Percentiles rank a stretch among this genome's conserved stretches.
Conservation (phyloP, 30 jellyfish, hydroid and myxozoan species). For the Pseudorhiza aurosa region DNA sequence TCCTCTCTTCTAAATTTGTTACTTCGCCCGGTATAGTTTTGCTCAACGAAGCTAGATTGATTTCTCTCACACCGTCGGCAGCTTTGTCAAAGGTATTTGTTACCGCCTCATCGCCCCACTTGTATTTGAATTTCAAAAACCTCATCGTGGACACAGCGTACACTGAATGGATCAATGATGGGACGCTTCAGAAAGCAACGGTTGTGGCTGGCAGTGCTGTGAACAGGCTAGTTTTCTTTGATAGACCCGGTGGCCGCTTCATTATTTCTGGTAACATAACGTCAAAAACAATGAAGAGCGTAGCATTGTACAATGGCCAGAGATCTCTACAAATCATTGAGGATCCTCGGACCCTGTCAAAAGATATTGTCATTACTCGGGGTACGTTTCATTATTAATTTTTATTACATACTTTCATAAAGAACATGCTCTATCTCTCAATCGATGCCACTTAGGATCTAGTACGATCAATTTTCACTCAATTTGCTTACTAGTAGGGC, state of each 20-base stretch:
- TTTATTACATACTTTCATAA: no score
- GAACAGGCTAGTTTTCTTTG: constrained; percentile 9
- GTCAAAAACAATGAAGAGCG: not conserved
- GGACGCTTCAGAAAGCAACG: not conserved
- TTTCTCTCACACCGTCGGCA: constrained; percentile 11
- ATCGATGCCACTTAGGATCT: no score
- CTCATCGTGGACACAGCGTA: not conserved
- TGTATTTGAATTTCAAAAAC: constrained; percentile 5
- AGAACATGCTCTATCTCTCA: no score
- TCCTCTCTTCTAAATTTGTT: not conserved
- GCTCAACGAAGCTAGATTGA: not conserved
- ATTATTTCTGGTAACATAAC: constrained; percentile 11
- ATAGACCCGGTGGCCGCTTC: not conserved
- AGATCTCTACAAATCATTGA: constrained; percentile 2
- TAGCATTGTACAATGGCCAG: constrained; percentile 13
- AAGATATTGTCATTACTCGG: not conserved
- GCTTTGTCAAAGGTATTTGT: not conserved
- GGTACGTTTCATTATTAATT: constrained; percentile 16
- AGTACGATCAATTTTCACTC: no score
- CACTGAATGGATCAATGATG: constrained; percentile 18
- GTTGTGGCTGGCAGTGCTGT: not conserved
- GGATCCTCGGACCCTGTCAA: not conserved
- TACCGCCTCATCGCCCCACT: constrained; percentile 38
- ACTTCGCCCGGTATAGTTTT: constrained; percentile 17
- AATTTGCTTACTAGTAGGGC: no score